Evolutionary conservation across 2,797 vertebrate genomes (phyloP), one percentile per base, ranked within the genome.

Genomic region (Somateria mollissima): DNA sequence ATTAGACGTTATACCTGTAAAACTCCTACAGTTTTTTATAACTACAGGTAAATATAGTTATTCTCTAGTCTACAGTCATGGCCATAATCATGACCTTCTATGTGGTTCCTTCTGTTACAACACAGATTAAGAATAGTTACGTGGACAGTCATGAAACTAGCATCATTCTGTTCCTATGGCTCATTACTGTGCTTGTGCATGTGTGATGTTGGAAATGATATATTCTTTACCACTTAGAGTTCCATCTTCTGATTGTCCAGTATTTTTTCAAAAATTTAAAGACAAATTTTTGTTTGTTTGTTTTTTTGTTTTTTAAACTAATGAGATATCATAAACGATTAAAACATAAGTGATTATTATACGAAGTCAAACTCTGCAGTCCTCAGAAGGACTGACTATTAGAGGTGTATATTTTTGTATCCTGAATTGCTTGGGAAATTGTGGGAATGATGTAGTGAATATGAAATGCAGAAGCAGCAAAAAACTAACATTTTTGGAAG

Each of bases 331-430:
- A 85, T 71, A 94, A 89, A 54, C 58, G 87, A 92, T 92, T 96
- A 84, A 92, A 96, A 18, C 3, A 73, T 72, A 89, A 93, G 60
- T 84, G 14, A 94, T 97, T 96, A 82, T 93, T 90, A 94, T 95
- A 82, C 77, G 89, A 96, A 95, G 41, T 89, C 77, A 94, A 96
- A 93, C 41, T 49, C 47, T 22, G 21, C 47, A 49, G 12, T 49
- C 47, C 22, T 49, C 47, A 49, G 91, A 96, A 94, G 85, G 3
- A 76, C 65, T 92, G 71, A 24, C 41, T 83, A 94, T 87, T 92
- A 76, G 39, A 96, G 84, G 64, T 89, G 72, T 85, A 87, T 1
- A 2, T 34, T 94, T 94, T 58, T 87, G 78, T 91, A 93, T 95
- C 43, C 28, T 84, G 64, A 93, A 93, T 87, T 96, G 45, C 84